Base-by-base conservation (phyloP, 2,888 invertebrate genomes). In the Cyrtodaria siliqua region DNA sequence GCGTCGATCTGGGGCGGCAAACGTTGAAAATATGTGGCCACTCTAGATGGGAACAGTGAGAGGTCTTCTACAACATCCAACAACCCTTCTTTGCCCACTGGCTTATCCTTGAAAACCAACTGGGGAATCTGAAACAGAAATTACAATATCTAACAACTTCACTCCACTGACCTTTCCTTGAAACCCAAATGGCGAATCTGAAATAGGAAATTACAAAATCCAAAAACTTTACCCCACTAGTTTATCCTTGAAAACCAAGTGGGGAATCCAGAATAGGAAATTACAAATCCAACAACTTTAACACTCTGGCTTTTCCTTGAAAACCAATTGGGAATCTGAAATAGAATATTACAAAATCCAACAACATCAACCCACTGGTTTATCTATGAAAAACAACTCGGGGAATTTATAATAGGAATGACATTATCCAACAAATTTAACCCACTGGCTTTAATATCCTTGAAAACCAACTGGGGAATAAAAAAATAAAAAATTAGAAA, bases 61-160 rank as follows among this genome's bases (percentile, higher is more conserved):
- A 27, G 27, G 18, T 67, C 55, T 2, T 49, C 29, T 1, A 69
- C 49, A 14, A 72, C 24, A 18, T 47, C 61, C 16, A 79, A 42
- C 14, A 68, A 14, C 4, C 79, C 79, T 53, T 75, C 75, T 20
- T 62, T 64, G 2, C 79, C 79, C 29, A 79, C 62, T 23, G 72
- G 52, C 24, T 63, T n/a, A 12, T 52, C 53, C 14, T 38, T 55
- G 26, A 24, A 20, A 9, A 75, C 69, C 14, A 69, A 33, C n/a
- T 38, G 23, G 40, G 69, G 63, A 23, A 69, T 75, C 69, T 75
- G 29, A 26, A 38, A 57, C 20, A 44, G 20, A 44, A 16, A 12
- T 33, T 33, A 33, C 33, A 33, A 33, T 12, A n/a, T n/a, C n/a
- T n/a, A n/a, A n/a, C n/a, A n/a, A n/a, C n/a, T n/a, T n/a, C n/a